Evolutionary conservation across 2,888 invertebrate genomes (phyloP).

Genomic region (Heliothis peltigera): DNA sequence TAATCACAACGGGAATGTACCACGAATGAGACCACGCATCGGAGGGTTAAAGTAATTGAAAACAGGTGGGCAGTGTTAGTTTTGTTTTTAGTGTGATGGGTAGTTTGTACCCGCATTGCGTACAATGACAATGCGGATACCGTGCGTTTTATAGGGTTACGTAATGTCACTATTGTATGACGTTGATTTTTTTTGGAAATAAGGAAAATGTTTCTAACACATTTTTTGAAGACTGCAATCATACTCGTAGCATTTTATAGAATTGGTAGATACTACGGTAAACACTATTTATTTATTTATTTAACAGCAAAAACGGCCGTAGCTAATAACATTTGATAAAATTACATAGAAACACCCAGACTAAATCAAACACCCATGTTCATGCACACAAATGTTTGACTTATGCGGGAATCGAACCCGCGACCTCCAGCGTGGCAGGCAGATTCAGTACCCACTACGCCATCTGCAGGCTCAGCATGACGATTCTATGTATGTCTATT

Average conservation of each 20-base stretch:
- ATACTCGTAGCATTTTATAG: neutral
- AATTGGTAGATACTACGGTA: too few species aligned
- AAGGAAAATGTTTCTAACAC: constrained; percentile 7
- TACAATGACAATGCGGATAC: constrained; percentile 21
- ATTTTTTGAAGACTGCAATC: neutral
- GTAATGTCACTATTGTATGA: constrained; percentile 35
- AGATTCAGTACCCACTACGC: too few species aligned
- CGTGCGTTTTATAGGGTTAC: constrained; percentile 40
- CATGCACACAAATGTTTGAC: too few species aligned
- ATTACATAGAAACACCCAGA: too few species aligned
- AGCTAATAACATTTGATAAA: too few species aligned
- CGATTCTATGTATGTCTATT: too few species aligned
- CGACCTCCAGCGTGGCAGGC: too few species aligned
- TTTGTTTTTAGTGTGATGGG: constrained; percentile 46
- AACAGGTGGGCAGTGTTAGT: constrained; percentile 56
- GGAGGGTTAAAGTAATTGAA: constrained; percentile 64
- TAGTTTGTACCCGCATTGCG: constrained; percentile 44
- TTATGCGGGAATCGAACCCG: too few species aligned
- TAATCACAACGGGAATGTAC: constrained; percentile 71
- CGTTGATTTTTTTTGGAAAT: constrained; percentile 3
- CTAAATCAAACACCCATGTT: too few species aligned
- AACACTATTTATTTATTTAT: neutral
- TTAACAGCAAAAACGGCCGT: neutral
- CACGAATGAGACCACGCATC: constrained; percentile 62
- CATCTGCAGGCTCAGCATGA: too few species aligned